Evolutionary conservation across 1,140 invertebrate species (phyloP).

Genomic region (Drosophila sulfurigaster): DNA sequence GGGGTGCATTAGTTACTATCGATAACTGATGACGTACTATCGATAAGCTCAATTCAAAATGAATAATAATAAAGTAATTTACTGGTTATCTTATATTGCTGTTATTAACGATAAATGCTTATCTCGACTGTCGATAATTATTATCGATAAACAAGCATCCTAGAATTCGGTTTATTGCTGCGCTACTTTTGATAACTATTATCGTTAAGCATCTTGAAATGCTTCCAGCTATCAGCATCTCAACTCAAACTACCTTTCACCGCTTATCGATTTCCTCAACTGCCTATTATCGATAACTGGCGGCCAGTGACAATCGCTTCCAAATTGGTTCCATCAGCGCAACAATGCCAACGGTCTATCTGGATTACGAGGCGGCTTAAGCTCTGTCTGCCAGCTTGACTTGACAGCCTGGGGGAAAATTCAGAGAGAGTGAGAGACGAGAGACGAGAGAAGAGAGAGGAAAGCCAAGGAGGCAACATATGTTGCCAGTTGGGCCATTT

Average conservation of each 20-base stretch:
- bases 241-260: neutral
- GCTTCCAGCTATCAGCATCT: too few relatives aligned
- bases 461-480: conserved; percentile 51
- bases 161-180: too few relatives aligned
- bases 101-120: too few relatives aligned
- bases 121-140: too few relatives aligned
- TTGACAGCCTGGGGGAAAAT: conserved; percentile 51
- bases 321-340: conserved; percentile 36
- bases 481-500: conserved; percentile 82
- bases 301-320: conserved; percentile 21
- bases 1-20: neutral
- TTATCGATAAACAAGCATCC: too few relatives aligned
- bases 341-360: conserved; percentile 37
- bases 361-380: conserved; percentile 51
- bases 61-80: too few relatives aligned
- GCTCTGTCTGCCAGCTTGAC: conserved; percentile 42
- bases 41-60: too few relatives aligned
- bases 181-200: neutral
- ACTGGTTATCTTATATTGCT: too few relatives aligned
- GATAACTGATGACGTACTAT: neutral
- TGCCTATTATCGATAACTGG: conserved; percentile 31
- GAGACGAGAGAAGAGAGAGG: neutral
- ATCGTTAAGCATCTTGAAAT: neutral
- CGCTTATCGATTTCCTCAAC: neutral
- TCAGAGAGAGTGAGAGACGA: conserved; percentile 22